A percentile compares a stretch with the other conserved stretches of the same genome.
phyloP scores from a whole-genome alignment of 2,113 vertebrate species.

The Alexandromys fortis region DNA sequence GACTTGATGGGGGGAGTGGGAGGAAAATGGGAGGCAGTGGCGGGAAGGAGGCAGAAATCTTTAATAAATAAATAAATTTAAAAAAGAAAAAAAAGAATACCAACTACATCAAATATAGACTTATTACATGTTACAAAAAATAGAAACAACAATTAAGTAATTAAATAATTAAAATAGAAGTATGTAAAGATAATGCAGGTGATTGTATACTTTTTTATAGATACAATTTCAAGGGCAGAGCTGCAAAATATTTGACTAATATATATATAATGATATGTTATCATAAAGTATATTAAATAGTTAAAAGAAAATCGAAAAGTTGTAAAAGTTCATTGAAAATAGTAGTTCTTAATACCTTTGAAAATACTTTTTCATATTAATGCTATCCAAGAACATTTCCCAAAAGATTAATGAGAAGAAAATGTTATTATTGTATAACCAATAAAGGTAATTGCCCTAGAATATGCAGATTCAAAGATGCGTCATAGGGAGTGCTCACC shows the following conservation, averaged over 20 bases:
- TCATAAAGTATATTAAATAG: not conserved
- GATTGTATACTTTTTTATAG: not conserved
- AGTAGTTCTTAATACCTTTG: not conserved
- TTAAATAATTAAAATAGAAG: not conserved
- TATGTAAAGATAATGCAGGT: not conserved
- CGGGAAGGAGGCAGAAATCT: no score
- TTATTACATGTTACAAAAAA: not conserved
- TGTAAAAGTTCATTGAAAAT: not conserved
- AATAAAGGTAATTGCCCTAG: not conserved
- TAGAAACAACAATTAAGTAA: not conserved
- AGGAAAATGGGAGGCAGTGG: no score
- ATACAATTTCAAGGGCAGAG: not conserved
- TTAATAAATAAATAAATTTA: no score
- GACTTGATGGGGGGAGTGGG: no score
- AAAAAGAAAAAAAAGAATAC: not conserved
- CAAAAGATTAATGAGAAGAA: not conserved
- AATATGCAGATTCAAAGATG: slow-evolving; percentile 4
- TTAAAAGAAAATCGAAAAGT: slow-evolving; percentile 6
- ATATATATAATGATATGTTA: not conserved
- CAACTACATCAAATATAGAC: not conserved
- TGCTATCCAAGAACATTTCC: not conserved
- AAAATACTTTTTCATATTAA: slow-evolving; percentile 27
- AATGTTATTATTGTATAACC: not conserved
- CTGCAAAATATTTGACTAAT: not conserved
- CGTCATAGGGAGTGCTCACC: not conserved